phyloP scores from a whole-genome alignment of 2,113 vertebrate genomes.

The Pogona vitticeps region DNA sequence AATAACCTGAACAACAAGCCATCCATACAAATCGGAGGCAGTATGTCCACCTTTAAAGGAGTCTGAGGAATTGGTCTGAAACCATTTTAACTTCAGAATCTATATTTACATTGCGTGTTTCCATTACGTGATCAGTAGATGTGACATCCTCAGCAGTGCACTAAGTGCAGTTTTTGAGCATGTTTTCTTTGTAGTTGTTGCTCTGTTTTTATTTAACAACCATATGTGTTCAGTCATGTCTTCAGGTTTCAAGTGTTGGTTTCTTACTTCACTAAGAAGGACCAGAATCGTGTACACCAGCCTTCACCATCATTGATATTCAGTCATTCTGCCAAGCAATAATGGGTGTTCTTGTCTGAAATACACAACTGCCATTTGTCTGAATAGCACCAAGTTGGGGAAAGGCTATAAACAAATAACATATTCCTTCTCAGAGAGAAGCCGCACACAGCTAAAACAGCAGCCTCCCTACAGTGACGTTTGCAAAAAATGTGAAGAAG shows the following conservation, averaged over 20 bases:
- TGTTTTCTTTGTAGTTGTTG: constrained; percentile 45
- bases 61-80: constrained; percentile 54
- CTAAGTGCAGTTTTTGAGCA: constrained; percentile 6
- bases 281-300: no score
- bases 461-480: no score
- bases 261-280: neutral
- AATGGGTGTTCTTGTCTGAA: no score
- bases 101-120: constrained; percentile 52
- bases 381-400: no score
- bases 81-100: constrained; percentile 64
- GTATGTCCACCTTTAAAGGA: constrained; percentile 50
- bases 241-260: neutral
- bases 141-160: constrained; percentile 52
- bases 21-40: constrained; percentile 59
- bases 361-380: no score
- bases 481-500: no score
- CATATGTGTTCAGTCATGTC: neutral
- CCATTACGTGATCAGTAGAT: constrained; percentile 42
- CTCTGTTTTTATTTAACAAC: constrained; percentile 47
- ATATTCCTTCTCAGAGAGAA: no score
- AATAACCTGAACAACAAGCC: constrained; percentile 57
- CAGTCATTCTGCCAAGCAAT: no score
- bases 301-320: no score
- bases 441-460: no score
- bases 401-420: no score